Conservation (phyloP, 2,888 invertebrate genomes). For the Trichopria drosophilae region DNA sequence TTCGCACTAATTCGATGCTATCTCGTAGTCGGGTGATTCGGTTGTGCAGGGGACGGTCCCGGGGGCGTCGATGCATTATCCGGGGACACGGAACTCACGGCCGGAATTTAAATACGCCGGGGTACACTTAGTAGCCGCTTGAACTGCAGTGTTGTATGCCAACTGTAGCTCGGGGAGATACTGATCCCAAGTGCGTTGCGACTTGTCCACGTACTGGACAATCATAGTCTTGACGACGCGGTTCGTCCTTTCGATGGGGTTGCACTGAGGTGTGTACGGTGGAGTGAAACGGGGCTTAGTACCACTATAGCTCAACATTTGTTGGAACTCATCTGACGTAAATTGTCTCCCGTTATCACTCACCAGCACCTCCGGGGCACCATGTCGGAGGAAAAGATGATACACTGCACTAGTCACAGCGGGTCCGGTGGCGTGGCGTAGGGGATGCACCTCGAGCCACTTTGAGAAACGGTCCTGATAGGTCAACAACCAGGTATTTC, state of each 20-base stretch:
- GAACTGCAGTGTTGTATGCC: constrained; percentile 34
- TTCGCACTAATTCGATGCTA: neutral
- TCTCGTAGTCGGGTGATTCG: neutral
- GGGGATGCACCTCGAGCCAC: constrained; percentile 29
- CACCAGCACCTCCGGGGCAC: constrained; percentile 16
- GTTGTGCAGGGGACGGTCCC: no score
- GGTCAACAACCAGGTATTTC: constrained; percentile 27
- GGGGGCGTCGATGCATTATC: no score
- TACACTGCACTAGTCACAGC: neutral
- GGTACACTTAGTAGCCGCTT: constrained; percentile 34
- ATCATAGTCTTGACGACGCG: constrained; percentile 47
- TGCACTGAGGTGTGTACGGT: constrained; percentile 44
- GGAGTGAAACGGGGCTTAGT: constrained; percentile 38
- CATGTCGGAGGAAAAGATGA: neutral
- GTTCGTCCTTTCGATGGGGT: constrained; percentile 48
- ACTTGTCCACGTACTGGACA: constrained; percentile 37
- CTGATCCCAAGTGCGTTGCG: constrained; percentile 42
- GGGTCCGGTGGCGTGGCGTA: constrained; percentile 8
- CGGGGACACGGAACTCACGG: constrained; percentile 17
- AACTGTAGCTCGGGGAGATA: constrained; percentile 34
- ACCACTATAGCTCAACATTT: constrained; percentile 7
- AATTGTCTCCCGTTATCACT: constrained; percentile 38
- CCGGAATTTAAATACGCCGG: constrained; percentile 38
- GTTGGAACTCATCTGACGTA: constrained; percentile 4
- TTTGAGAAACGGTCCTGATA: constrained; percentile 36